These are phyloP conservation scores for Caradrina kadenii DNA, from an alignment of 2,888 invertebrate genomes.

Conservation along the genomic window DNA sequence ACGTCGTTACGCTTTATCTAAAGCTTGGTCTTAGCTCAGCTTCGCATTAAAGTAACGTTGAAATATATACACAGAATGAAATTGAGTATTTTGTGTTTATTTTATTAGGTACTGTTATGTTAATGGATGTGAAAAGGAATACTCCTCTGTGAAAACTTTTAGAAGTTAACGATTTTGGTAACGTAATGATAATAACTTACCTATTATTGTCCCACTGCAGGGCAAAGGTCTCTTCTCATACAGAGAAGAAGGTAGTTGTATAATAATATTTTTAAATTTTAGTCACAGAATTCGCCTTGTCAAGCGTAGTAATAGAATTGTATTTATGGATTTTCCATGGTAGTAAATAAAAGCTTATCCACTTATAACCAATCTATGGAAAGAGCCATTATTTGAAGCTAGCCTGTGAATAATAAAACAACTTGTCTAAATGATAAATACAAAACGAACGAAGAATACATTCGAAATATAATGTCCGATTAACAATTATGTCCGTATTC, in stretches of 20 bases:
- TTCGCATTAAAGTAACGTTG: constrained; percentile 50
- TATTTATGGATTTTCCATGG: constrained; percentile 6
- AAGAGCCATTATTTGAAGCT: background rate
- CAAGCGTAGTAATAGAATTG: background rate
- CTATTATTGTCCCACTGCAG: too few species aligned
- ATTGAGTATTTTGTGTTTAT: background rate
- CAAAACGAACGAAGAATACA: background rate
- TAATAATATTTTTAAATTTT: background rate
- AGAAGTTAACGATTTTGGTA: background rate
- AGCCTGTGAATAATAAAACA: constrained; percentile 4
- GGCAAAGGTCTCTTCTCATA: too few species aligned
- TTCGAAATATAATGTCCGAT: background rate
- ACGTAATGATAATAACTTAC: too few species aligned
- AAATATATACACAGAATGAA: constrained; percentile 3
- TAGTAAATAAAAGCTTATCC: constrained; percentile 6
- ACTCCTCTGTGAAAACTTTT: background rate
- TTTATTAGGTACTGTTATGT: constrained; percentile 2
- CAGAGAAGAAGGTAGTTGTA: too few species aligned
- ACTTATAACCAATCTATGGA: background rate
- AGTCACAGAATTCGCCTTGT: background rate
- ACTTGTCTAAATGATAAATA: background rate
- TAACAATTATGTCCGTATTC: background rate
- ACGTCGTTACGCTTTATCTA: constrained; percentile 68
- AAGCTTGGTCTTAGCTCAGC: constrained; percentile 56
- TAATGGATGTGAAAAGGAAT: background rate